phyloP scores from a whole-genome alignment of 2,113 vertebrate species.

The Noturus placidus region DNA sequence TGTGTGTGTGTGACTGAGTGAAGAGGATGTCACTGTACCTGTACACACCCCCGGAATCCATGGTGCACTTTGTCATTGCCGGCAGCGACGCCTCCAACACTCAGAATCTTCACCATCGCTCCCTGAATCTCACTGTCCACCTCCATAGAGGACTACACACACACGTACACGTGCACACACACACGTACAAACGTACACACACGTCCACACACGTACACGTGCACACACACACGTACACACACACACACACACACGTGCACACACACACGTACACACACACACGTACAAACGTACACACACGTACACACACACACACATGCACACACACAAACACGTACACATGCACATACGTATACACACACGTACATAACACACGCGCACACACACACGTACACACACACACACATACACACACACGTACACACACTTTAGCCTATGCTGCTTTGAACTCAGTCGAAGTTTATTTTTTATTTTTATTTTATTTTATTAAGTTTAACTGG shows the following conservation, averaged over 20 bases:
- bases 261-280: not conserved
- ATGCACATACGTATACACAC: not conserved
- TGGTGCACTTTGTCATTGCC: slow-evolving; percentile 72
- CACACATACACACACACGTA: not conserved
- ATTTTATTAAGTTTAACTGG: too few relatives aligned
- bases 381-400: too few relatives aligned
- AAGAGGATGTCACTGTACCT: slow-evolving; percentile 68
- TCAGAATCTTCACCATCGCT: slow-evolving; percentile 77
- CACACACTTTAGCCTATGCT: not conserved
- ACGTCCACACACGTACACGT: not conserved
- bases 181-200: not conserved
- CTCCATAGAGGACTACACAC: slow-evolving; percentile 73
- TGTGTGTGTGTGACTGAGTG: slow-evolving; percentile 14
- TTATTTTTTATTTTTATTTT: too few relatives aligned
- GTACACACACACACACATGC: slow-evolving; percentile 57
- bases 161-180: slow-evolving; percentile 33
- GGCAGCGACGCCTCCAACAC: slow-evolving; percentile 73
- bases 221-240: too few relatives aligned
- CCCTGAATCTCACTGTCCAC: slow-evolving; percentile 78
- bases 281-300: not conserved
- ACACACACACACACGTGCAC: too few relatives aligned
- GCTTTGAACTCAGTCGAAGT: too few relatives aligned
- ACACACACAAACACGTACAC: slow-evolving; percentile 9
- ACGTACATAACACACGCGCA: too few relatives aligned
- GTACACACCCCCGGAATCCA: slow-evolving; percentile 87